These are phyloP conservation scores for Antechinus flavipes DNA, from an alignment of 2,113 vertebrate species.

Conservation along the genomic window DNA sequence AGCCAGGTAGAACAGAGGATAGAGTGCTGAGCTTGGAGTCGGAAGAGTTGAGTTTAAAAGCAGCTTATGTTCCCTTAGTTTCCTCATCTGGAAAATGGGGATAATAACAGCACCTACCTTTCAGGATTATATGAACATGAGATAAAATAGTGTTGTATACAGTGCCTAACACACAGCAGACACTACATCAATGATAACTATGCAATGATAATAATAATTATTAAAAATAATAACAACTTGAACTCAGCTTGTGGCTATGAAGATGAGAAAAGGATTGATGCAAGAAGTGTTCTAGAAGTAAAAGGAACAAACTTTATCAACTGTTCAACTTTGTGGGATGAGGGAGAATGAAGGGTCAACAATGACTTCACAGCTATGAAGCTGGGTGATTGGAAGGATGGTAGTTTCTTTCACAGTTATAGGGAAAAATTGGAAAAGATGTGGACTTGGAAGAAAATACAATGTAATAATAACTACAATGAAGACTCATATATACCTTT, in stretches of 20 bases:
- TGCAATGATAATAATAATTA: background rate
- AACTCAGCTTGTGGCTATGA: background rate
- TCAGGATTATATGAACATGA: background rate
- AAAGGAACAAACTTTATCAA: background rate
- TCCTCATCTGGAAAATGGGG: background rate
- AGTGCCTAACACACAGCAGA: background rate
- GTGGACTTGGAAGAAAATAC: background rate
- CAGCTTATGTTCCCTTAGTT: too few species aligned
- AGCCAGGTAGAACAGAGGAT: background rate
- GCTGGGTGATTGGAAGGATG: background rate
- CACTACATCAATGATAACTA: background rate
- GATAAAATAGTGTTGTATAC: background rate
- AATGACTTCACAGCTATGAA: background rate
- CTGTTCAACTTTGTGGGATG: background rate
- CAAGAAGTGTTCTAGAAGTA: background rate
- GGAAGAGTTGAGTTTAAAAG: background rate
- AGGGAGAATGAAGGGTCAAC: background rate
- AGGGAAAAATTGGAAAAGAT: background rate
- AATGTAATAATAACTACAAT: background rate
- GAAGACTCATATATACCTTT: background rate
- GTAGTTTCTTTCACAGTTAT: background rate
- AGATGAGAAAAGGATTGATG: background rate
- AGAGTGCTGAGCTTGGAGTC: background rate
- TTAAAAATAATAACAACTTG: background rate
- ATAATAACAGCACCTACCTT: background rate